Conservation (phyloP, 2,797 vertebrate species). For the Aulostomus chinensis region DNA sequence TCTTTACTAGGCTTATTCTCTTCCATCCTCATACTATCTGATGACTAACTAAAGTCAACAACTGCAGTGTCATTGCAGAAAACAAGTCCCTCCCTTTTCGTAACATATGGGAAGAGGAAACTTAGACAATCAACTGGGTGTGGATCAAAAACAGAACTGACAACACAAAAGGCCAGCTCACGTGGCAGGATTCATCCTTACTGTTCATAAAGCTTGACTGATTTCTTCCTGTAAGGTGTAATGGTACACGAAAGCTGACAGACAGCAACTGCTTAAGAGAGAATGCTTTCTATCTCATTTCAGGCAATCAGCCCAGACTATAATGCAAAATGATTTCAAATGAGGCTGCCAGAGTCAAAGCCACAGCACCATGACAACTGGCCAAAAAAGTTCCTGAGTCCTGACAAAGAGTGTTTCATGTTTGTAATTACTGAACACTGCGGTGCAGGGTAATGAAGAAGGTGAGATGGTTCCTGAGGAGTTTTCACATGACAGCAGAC, state of each 20-base stretch:
- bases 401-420: slow-evolving; percentile 17
- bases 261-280: neutral
- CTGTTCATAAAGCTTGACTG: no score
- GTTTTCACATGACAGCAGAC: neutral
- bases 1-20: slow-evolving; percentile 19
- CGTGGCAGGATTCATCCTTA: no score
- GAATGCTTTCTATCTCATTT: slow-evolving; percentile 6
- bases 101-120: slow-evolving; percentile 35
- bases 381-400: slow-evolving; percentile 8
- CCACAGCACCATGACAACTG: slow-evolving; percentile 24
- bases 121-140: slow-evolving; percentile 44
- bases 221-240: neutral
- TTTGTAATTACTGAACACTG: slow-evolving; percentile 6
- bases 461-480: neutral
- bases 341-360: slow-evolving; percentile 3
- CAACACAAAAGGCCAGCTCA: slow-evolving; percentile 22
- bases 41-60: slow-evolving; percentile 39
- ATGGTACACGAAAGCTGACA: neutral
- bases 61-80: slow-evolving; percentile 26
- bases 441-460: no score
- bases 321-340: slow-evolving; percentile 1
- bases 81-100: slow-evolving; percentile 32
- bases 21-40: slow-evolving; percentile 7
- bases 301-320: neutral
- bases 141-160: slow-evolving; percentile 34